Evolutionary conservation across 2,797 vertebrate species (phyloP), one percentile per base, ranked within the genome.

Genomic region (Scolopax rusticola): DNA sequence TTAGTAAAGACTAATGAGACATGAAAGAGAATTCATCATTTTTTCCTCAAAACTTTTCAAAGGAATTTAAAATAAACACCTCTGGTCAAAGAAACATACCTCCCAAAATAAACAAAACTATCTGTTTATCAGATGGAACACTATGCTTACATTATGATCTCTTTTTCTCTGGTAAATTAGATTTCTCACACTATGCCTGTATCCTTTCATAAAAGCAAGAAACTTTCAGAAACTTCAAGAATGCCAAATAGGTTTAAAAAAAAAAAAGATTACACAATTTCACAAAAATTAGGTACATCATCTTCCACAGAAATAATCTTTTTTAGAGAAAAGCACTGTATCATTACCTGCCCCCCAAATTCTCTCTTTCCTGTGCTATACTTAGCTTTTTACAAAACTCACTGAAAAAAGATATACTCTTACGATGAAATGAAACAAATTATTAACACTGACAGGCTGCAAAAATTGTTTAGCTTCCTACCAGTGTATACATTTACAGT

Each of bases 341-440:
- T 57, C 36, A 40, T 71, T 69, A 86, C 78, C 63, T 73, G 32
- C 14, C 57, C 65, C 64, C 30, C 61, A 70, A 61, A 78, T 70
- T 64, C 64, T 70, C 54, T 23, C 24, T 53, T 64, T 79, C 64
- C 67, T 70, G 27, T 25, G 43, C 57, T 88, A 53, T 54, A 32
- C 36, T 87, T 65, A 54, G n/a, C 6, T 82, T 75, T 68, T n/a
- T 60, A 63, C 8, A 0, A 51, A 90, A 32, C 43, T 61, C 56
- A 24, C 5, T 40, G 77, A 83, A 85, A 82, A 67, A 56, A 48
- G 59, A 82, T 91, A 84, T 94, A 88, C 40, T 68, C 47, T 79
- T 17, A 54, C 25, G 79, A 80, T 51, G 94, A 87, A 93, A 79
- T 9, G 19, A 69, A 83, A 82, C 71, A 87, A 83, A 90, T 87